Conservation (phyloP, 2,888 invertebrate species). For the Stramonita haemastoma region DNA sequence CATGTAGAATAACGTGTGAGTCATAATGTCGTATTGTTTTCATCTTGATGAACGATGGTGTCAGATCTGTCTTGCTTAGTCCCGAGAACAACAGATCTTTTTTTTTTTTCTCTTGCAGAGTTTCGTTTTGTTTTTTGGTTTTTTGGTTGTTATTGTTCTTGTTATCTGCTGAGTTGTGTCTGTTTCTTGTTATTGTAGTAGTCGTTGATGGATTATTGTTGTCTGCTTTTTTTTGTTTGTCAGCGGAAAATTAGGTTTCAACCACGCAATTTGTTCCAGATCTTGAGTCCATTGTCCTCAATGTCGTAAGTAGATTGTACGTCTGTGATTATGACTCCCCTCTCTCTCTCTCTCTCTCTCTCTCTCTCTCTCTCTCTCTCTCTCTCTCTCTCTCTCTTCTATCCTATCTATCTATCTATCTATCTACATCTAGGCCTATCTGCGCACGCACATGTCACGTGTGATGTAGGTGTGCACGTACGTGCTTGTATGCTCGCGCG, state of each 20-base stretch:
- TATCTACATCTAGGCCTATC: not conserved
- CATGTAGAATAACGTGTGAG: not conserved
- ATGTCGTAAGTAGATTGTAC: not conserved
- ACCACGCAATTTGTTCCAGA: no score
- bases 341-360: not conserved
- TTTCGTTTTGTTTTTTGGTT: no score
- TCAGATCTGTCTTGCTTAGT: not conserved
- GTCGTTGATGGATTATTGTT: no score
- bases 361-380: conserved; percentile 2
- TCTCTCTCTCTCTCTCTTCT: not conserved
- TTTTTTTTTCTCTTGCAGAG: no score
- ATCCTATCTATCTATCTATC: not conserved
- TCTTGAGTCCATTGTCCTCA: no score
- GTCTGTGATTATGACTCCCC: not conserved
- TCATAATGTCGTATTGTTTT: not conserved
- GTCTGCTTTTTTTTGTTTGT: no score
- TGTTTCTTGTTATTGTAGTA: no score
- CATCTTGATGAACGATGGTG: not conserved
- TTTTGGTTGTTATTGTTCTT: no score
- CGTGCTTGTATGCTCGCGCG: not conserved
- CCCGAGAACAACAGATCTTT: not conserved
- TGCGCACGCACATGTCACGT: not conserved
- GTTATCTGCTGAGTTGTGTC: no score
- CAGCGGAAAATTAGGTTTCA: no score
- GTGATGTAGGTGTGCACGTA: not conserved